Evolutionary conservation across 1,140 invertebrate species (phyloP), one percentile per base, ranked within the genome.

Genomic region (Bombus sibiricus): DNA sequence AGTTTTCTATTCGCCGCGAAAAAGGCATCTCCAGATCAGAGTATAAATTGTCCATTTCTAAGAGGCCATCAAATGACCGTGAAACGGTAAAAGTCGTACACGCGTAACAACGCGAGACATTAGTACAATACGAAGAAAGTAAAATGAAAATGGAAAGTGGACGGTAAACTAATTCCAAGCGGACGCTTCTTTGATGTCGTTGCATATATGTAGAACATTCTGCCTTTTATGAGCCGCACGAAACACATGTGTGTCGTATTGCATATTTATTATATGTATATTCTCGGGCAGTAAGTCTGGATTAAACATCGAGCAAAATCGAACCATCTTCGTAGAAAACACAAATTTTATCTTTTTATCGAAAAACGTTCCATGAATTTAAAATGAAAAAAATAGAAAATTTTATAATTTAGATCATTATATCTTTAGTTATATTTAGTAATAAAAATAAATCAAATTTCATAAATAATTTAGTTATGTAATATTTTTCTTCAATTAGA

Each of bases 141-240:
- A 88, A 91, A 89, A 89, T 90, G 72, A 74, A 79, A 90, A 90
- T 90, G 86, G 89, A 90, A 90, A 90, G 89, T 91, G 62, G 71
- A 75, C 64, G 28, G 32, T 72, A 83, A 80, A 89, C 85, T 89
- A 89, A 89, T 89, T 82, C 87, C 39, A 57, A 68, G 28, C 76
- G 64, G 73, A 68, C 72, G 73, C 59, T 74, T 74, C 87, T 86
- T 88, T 89, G 76, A 89, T 34, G 79, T 69, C 62, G 64, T 59
- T 69, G 83, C 78, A 86, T 79, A 53, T 53, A 53, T 53, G 62
- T 89, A 47, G 85, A 89, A 89, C 64, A 66, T 76, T 64, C 57
- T 28, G 18, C 25, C 3, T 28, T 81, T 41, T 62, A 62, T 68
- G 18, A 74, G 32, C 5, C 15, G 62, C 15, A 32, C 53, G 28